Base-by-base conservation (phyloP, 2,113 vertebrate genomes). In the Pluvialis apricaria region DNA sequence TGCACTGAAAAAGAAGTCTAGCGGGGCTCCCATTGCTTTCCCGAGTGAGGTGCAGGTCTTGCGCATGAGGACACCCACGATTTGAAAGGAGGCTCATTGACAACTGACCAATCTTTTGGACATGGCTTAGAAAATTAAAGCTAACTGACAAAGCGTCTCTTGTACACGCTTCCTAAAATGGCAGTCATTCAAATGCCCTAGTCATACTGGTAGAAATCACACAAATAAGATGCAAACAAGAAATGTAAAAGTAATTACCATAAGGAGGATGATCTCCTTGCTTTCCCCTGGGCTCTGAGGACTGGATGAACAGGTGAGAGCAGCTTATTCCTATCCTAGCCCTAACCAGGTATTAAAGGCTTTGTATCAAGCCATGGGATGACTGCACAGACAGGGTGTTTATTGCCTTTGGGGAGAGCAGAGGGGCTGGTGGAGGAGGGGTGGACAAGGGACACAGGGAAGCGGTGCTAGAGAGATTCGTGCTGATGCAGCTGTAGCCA, bases 1-100 rank as follows among this genome's bases (percentile, higher is more conserved):
- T 29, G 51, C 55, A 49, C 24, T 70, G 44, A 40, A 60, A 66
- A 61, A 69, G 47, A n/a, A 26, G 26, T 17, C 45, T 42, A 16
- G 15, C 25, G 17, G 36, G 0, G 0, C 26, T 78, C 8, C 60
- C 36, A 25, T 42, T 64, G 38, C 21, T 72, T 22, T 77, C 42
- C 80, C 42, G 64, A 45, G 29, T 13, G 45, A 60, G 68, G 32
- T 10, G 29, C 12, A 73, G 54, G 31, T 51, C 82, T 89, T 94
- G 75, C 1, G 1, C 34, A 1, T 2, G 42, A 54, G 47, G 66
- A 21, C 29, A 57, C 0, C 36, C 81, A 32, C 0, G 0, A 13
- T 28, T 55, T 58, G 61, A 24, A 72, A 58, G 58, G 26, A 47
- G 17, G 10, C 13, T 61, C 32, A 4, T 11, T 65, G 82, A n/a